Percentiles rank a stretch among this genome's conserved stretches.
These are phyloP conservation scores for Trachops cirrhosus DNA, from an alignment of 2,797 vertebrate genomes.

Conservation along the genomic window DNA sequence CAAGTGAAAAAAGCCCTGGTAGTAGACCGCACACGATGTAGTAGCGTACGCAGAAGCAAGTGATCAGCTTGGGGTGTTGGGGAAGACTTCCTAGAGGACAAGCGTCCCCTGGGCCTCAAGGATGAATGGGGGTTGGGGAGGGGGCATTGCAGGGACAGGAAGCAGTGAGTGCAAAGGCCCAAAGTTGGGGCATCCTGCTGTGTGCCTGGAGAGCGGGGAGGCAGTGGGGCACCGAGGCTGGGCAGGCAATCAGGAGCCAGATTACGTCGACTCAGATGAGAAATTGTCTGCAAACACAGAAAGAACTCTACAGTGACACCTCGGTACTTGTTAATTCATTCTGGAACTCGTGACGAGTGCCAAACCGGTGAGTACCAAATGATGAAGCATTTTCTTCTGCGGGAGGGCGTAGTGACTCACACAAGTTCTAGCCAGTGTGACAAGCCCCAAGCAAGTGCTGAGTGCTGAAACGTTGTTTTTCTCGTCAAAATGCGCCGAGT, in stretches of 20 bases:
- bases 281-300: not conserved
- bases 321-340: not conserved
- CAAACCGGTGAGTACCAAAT: not conserved
- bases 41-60: not conserved
- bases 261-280: not conserved
- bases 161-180: not conserved
- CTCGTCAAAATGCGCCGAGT: not conserved
- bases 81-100: not conserved
- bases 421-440: not conserved
- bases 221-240: rapidly evolving
- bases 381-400: not conserved
- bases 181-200: not conserved
- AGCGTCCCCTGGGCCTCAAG: not conserved
- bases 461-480: not conserved
- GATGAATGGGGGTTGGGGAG: not conserved
- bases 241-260: not conserved
- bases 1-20: not conserved
- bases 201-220: not conserved
- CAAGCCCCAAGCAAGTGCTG: not conserved
- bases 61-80: not conserved
- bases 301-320: not conserved
- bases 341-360: not conserved
- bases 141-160: not conserved
- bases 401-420: not conserved
- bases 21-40: not conserved